These are phyloP conservation scores for Pseudococcus jackbeardsleyi DNA, from an alignment of 2,888 invertebrate species.

Conservation along the genomic window DNA sequence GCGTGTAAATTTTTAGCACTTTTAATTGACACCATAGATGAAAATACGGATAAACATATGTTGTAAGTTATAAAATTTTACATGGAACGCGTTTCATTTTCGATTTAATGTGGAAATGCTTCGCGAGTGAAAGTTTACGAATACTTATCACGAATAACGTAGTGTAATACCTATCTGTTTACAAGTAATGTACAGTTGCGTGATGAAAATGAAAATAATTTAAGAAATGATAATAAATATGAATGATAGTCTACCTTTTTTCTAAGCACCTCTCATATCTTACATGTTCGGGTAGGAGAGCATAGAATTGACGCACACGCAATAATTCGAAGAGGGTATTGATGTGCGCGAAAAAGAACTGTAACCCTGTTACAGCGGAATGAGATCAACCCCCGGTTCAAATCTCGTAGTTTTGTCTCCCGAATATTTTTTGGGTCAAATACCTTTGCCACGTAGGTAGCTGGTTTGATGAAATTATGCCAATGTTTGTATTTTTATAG, in stretches of 20 bases:
- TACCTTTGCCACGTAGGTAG: background rate
- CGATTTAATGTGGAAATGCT: background rate
- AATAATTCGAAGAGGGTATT: slow-evolving; percentile 59
- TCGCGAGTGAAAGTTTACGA: slow-evolving; percentile 33
- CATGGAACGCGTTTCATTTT: background rate
- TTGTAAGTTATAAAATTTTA: background rate
- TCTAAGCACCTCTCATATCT: slow-evolving; percentile 47
- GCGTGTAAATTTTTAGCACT: background rate
- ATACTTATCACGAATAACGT: slow-evolving; percentile 46
- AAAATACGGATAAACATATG: slow-evolving; percentile 6
- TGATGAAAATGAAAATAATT: slow-evolving; percentile 51
- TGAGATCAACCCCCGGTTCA: slow-evolving; percentile 27
- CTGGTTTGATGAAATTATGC: background rate
- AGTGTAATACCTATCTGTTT: slow-evolving; percentile 44
- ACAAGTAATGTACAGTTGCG: slow-evolving; percentile 51
- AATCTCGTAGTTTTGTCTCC: slow-evolving; percentile 31
- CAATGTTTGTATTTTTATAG: too few species aligned
- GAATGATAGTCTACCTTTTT: slow-evolving; percentile 46
- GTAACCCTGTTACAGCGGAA: slow-evolving; percentile 24
- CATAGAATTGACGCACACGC: slow-evolving; percentile 59
- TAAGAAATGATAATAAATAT: slow-evolving; percentile 54
- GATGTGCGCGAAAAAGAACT: slow-evolving; percentile 61
- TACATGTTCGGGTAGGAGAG: slow-evolving; percentile 51
- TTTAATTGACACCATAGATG: background rate
- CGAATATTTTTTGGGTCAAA: slow-evolving; percentile 1